Evolutionary conservation across 1,140 invertebrate species (phyloP).

Genomic region (Bombus huntii): DNA sequence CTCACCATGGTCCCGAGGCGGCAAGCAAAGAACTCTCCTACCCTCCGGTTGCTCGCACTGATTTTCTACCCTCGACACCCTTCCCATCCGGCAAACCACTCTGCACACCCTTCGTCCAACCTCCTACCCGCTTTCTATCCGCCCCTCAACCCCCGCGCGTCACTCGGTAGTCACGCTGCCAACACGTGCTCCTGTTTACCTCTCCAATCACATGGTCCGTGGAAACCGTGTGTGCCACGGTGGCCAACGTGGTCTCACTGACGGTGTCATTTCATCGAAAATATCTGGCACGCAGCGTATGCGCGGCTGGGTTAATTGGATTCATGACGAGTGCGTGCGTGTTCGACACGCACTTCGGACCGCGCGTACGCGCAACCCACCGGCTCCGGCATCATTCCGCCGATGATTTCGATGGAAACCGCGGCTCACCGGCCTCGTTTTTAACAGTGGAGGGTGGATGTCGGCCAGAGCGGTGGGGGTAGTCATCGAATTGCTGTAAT

Average conservation of each 20-base stretch:
- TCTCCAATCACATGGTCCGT: slow-evolving; percentile 70
- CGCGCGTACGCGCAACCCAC: not conserved
- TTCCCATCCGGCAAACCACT: slow-evolving; percentile 46
- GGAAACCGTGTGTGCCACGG: slow-evolving; percentile 28
- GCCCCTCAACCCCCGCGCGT: slow-evolving; percentile 46
- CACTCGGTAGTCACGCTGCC: slow-evolving; percentile 75
- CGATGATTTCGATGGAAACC: slow-evolving; percentile 23
- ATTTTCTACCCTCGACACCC: slow-evolving; percentile 73
- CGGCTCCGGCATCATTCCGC: slow-evolving; percentile 12
- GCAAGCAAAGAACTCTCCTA: slow-evolving; percentile 74
- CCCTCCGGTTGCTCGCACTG: slow-evolving; percentile 68
- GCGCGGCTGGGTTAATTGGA: slow-evolving; percentile 55
- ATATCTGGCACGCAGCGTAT: slow-evolving; percentile 39
- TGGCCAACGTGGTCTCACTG: slow-evolving; percentile 42
- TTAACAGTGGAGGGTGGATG: not conserved
- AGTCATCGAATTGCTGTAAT: slow-evolving; percentile 20
- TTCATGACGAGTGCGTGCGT: slow-evolving; percentile 46
- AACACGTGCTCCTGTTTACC: slow-evolving; percentile 82
- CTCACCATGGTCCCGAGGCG: slow-evolving; percentile 66
- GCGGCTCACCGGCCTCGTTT: slow-evolving; percentile 20
- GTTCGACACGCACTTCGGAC: slow-evolving; percentile 34
- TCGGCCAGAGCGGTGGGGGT: not conserved
- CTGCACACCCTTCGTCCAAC: slow-evolving; percentile 37
- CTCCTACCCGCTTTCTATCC: slow-evolving; percentile 32
- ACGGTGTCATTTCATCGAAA: slow-evolving; percentile 56